Evolutionary conservation across 2,888 invertebrate species (phyloP).

Genomic region (Shargacucullia verbasci): DNA sequence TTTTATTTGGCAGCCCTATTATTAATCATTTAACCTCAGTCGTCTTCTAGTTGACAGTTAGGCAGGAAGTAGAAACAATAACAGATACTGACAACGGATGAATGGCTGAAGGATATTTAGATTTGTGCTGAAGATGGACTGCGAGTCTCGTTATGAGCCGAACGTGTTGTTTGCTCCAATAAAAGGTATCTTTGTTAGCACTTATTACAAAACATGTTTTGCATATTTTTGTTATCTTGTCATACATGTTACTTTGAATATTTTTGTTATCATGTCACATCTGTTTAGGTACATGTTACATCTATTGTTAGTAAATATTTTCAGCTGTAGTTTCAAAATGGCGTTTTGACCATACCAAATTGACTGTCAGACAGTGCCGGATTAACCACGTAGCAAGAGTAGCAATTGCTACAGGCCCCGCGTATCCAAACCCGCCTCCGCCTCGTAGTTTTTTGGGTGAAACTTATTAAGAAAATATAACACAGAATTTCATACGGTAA

Average conservation of each 20-base stretch:
- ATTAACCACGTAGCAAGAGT: too few relatives aligned
- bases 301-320: not conserved
- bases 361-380: too few relatives aligned
- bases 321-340: constrained; percentile 9
- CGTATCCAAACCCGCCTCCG: too few relatives aligned
- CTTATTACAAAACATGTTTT: constrained; percentile 35
- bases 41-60: too few relatives aligned
- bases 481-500: too few relatives aligned
- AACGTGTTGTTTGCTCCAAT: constrained; percentile 62
- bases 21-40: too few relatives aligned
- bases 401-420: too few relatives aligned
- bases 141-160: constrained; percentile 58
- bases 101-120: constrained; percentile 8
- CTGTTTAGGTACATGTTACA: not conserved
- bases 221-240: constrained; percentile 35
- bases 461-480: too few relatives aligned
- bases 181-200: constrained; percentile 34
- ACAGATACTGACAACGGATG: too few relatives aligned
- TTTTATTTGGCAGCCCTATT: too few relatives aligned
- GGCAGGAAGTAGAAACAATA: too few relatives aligned
- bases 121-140: constrained; percentile 56
- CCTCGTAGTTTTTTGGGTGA: too few relatives aligned
- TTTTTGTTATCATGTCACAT: constrained; percentile 27
- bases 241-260: constrained; percentile 37
- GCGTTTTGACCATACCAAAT: not conserved